These are phyloP conservation scores for Neodiprion fabricii DNA, from an alignment of 1,140 invertebrate genomes.

Conservation along the genomic window DNA sequence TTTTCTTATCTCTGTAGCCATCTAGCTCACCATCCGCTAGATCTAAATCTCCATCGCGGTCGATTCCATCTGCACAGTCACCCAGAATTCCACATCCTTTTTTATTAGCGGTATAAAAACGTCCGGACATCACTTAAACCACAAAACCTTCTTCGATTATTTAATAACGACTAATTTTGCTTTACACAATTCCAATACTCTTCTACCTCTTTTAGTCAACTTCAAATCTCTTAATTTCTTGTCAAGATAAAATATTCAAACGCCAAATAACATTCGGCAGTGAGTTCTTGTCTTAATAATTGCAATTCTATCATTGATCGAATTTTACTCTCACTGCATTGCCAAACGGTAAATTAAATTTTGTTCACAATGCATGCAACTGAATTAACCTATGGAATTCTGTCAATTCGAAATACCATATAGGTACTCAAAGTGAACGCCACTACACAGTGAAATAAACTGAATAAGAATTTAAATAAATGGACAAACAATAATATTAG, in stretches of 20 bases:
- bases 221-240: too few species aligned
- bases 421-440: not conserved
- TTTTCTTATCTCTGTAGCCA: slow-evolving; percentile 81
- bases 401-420: not conserved
- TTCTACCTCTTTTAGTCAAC: too few species aligned
- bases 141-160: not conserved
- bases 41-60: slow-evolving; percentile 73
- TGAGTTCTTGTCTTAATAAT: too few species aligned
- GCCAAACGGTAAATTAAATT: not conserved
- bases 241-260: too few species aligned
- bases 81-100: slow-evolving; percentile 13
- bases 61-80: slow-evolving; percentile 62
- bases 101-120: slow-evolving; percentile 1
- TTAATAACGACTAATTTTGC: too few species aligned
- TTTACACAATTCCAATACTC: too few species aligned
- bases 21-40: slow-evolving; percentile 81
- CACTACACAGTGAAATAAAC: not conserved
- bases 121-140: not conserved
- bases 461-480: not conserved
- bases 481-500: not conserved
- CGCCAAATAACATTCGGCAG: too few species aligned
- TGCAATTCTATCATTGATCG: too few species aligned
- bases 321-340: too few species aligned
- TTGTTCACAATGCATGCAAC: not conserved
- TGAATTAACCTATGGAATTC: not conserved